A percentile compares a stretch with the other conserved stretches of the same genome.
These are phyloP conservation scores for Oreochromis aureus DNA, from an alignment of 2,113 vertebrate genomes.

Conservation along the genomic window DNA sequence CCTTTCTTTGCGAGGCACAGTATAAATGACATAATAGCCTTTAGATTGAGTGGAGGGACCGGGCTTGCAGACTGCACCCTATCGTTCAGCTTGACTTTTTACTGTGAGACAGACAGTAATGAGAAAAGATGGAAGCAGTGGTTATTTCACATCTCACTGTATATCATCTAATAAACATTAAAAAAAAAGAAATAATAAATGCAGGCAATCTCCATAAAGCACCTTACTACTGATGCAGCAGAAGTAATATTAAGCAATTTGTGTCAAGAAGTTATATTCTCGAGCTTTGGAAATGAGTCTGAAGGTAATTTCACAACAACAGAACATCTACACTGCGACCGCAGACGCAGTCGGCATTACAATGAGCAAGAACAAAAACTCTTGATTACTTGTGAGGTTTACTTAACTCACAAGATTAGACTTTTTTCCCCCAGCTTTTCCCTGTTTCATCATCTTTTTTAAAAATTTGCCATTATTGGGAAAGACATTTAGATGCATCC, in stretches of 20 bases:
- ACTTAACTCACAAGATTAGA: neutral
- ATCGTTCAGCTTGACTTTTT: neutral
- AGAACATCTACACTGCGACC: neutral
- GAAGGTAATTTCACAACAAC: neutral
- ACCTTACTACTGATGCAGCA: neutral
- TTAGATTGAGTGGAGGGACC: neutral
- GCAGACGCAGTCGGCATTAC: neutral
- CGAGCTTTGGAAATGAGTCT: neutral
- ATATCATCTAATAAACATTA: slow-evolving; percentile 6
- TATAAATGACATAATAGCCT: slow-evolving; percentile 8
- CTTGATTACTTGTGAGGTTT: neutral
- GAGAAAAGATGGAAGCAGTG: neutral
- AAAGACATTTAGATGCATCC: neutral
- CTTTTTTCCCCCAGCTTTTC: neutral
- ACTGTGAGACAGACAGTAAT: neutral
- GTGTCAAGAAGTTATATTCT: neutral
- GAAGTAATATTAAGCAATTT: neutral
- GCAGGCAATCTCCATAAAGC: neutral
- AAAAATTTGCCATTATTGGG: fast-evolving
- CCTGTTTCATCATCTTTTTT: neutral
- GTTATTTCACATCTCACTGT: neutral
- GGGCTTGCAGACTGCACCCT: neutral
- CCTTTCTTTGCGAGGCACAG: neutral
- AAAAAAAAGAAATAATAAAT: neutral
- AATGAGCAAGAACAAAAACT: neutral